Evolutionary conservation across 2,888 invertebrate species (phyloP).

Genomic region (Drosophila macrospina): DNA sequence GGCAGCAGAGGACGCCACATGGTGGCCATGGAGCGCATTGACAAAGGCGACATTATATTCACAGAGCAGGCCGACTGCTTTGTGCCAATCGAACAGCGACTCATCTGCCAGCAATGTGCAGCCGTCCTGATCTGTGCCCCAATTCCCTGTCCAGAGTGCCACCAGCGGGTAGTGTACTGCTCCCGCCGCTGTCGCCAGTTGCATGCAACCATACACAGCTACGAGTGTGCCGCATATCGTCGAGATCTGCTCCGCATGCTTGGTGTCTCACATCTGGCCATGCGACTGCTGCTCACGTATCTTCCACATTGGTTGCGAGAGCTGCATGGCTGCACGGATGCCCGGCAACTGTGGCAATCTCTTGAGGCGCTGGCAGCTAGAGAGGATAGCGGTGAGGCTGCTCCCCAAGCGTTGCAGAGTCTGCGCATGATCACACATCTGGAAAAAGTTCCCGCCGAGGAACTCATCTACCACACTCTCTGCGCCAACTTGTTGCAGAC

Average conservation of each 20-base stretch:
- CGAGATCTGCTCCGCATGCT: conserved; percentile 89
- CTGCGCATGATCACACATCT: conserved; percentile 88
- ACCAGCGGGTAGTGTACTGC: conserved; percentile 89
- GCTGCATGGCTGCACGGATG: conserved; percentile 23
- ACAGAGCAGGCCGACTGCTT: conserved; percentile 93
- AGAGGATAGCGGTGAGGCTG: not conserved
- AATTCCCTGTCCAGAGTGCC: conserved; percentile 90
- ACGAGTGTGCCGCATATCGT: conserved; percentile 90
- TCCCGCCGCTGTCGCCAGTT: conserved; percentile 87
- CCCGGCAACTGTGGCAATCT: conserved; percentile 62
- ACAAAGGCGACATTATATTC: conserved; percentile 90
- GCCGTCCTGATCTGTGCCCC: conserved; percentile 86
- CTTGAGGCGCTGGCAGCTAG: conserved; percentile 26
- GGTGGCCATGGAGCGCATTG: conserved; percentile 87
- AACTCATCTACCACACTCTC: conserved; percentile 78
- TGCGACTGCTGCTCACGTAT: conserved; percentile 86
- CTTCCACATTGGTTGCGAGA: conserved; percentile 86
- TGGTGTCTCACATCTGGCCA: conserved; percentile 88
- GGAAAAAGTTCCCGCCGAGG: conserved; percentile 88
- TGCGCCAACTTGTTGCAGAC: conserved; percentile 88
- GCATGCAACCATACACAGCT: conserved; percentile 88
- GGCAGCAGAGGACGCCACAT: conserved; percentile 74
- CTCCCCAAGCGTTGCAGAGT: conserved; percentile 53
- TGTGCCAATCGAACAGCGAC: conserved; percentile 87
- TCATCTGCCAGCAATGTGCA: conserved; percentile 92